phyloP scores from a whole-genome alignment of 2,113 vertebrate species.

The Gobiocypris rarus region DNA sequence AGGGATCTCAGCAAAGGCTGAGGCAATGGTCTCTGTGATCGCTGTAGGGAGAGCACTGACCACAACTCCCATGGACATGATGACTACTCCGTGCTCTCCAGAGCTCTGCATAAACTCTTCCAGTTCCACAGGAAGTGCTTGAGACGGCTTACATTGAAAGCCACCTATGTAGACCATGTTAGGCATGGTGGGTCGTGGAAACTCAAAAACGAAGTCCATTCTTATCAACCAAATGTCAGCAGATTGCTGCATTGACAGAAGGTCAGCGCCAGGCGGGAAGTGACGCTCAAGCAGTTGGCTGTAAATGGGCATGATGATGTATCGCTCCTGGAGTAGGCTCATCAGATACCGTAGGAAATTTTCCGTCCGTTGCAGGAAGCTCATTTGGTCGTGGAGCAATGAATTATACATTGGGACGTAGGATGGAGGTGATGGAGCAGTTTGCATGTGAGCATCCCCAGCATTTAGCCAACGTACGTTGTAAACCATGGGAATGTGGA shows the following conservation, averaged over 20 bases:
- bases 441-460: slow-evolving; percentile 70
- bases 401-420: slow-evolving; percentile 72
- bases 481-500: slow-evolving; percentile 75
- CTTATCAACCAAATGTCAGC: slow-evolving; percentile 28
- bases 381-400: slow-evolving; percentile 70
- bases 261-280: slow-evolving; percentile 69
- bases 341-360: slow-evolving; percentile 69
- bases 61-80: neutral
- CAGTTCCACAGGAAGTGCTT: neutral
- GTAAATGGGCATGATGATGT: slow-evolving; percentile 65
- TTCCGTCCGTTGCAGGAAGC: slow-evolving; percentile 66
- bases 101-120: slow-evolving; percentile 26
- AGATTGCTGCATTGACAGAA: slow-evolving; percentile 65
- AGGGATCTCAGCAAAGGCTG: slow-evolving; percentile 74
- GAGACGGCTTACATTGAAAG: slow-evolving; percentile 12
- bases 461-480: slow-evolving; percentile 75
- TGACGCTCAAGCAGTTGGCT: slow-evolving; percentile 65
- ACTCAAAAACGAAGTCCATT: slow-evolving; percentile 20
- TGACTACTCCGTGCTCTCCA: neutral
- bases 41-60: slow-evolving; percentile 55
- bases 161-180: neutral
- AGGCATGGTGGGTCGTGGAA: slow-evolving; percentile 23
- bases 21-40: slow-evolving; percentile 68
- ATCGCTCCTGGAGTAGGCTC: slow-evolving; percentile 52
- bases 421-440: slow-evolving; percentile 72